Conservation (phyloP, 2,888 invertebrate genomes). For the Cantharis rufa region DNA sequence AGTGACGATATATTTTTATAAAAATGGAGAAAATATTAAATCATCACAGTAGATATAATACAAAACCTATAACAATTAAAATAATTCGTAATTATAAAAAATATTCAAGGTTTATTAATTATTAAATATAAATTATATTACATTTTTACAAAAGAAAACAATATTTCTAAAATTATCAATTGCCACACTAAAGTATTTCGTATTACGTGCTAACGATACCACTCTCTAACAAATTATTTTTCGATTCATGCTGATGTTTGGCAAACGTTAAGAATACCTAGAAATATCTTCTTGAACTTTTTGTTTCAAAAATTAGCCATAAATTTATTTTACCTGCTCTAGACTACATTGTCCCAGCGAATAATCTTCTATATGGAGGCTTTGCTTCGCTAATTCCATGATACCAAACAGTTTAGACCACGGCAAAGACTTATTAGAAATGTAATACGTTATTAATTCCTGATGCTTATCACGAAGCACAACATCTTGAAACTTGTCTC, state of each 20-base stretch:
- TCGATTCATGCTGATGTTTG: conserved; percentile 54
- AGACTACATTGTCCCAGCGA: conserved; percentile 76
- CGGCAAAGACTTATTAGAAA: conserved; percentile 59
- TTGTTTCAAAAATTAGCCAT: neutral
- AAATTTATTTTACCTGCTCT: conserved; percentile 60
- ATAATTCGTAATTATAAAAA: neutral
- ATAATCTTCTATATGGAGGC: conserved; percentile 69
- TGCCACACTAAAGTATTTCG: too few relatives aligned
- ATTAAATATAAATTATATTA: neutral
- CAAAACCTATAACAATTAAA: neutral
- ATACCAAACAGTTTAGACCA: conserved; percentile 74
- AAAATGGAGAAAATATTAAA: neutral
- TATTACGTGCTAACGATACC: neutral
- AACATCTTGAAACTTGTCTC: conserved; percentile 29
- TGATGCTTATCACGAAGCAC: conserved; percentile 66
- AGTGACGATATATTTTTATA: too few relatives aligned
- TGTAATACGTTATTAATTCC: conserved; percentile 69
- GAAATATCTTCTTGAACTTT: conserved; percentile 19
- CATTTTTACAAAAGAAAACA: neutral
- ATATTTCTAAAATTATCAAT: neutral
- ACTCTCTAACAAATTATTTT: neutral
- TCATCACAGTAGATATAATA: neutral
- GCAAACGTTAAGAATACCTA: conserved; percentile 71
- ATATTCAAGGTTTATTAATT: neutral
- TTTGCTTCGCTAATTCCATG: conserved; percentile 59